A percentile compares a stretch with the other conserved stretches of the same genome.
Evolutionary conservation across 2,797 vertebrate genomes (phyloP).

Genomic region (Tapirus indicus): DNA sequence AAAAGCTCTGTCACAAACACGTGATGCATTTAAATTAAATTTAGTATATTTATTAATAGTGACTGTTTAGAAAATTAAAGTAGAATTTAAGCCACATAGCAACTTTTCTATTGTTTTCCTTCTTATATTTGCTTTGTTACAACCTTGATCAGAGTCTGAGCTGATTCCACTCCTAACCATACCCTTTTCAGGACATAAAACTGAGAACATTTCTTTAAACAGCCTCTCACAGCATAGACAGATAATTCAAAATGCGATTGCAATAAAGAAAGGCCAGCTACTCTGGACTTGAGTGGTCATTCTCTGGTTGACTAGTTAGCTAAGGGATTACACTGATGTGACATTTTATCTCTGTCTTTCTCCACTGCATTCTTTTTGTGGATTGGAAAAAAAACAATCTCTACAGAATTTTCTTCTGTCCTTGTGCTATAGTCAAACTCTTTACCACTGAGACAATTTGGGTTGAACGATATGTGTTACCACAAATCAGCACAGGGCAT

Average conservation of each 20-base stretch:
- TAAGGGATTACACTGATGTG: slow-evolving; percentile 59
- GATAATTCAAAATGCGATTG: slow-evolving; percentile 66
- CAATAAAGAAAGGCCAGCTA: slow-evolving; percentile 62
- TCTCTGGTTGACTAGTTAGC: slow-evolving; percentile 69
- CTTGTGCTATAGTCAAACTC: not conserved
- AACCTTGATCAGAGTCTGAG: not conserved
- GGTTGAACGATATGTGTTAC: not conserved
- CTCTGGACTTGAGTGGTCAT: slow-evolving; percentile 37
- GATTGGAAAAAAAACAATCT: not conserved
- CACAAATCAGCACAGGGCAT: not conserved
- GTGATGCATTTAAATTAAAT: not conserved
- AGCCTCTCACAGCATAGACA: slow-evolving; percentile 5
- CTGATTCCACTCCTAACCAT: not conserved
- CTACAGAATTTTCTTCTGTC: not conserved
- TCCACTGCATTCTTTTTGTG: not conserved
- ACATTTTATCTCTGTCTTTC: slow-evolving; percentile 71
- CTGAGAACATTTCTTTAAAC: slow-evolving; percentile 51
- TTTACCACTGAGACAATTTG: not conserved
- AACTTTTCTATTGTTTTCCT: not conserved
- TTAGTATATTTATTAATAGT: not conserved
- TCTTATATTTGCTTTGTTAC: not conserved
- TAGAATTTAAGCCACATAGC: not conserved
- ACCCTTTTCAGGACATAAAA: slow-evolving; percentile 21
- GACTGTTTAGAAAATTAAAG: not conserved
- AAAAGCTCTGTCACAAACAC: not conserved